phyloP scores from a whole-genome alignment of 2,888 invertebrate species.

The Troides helena region DNA sequence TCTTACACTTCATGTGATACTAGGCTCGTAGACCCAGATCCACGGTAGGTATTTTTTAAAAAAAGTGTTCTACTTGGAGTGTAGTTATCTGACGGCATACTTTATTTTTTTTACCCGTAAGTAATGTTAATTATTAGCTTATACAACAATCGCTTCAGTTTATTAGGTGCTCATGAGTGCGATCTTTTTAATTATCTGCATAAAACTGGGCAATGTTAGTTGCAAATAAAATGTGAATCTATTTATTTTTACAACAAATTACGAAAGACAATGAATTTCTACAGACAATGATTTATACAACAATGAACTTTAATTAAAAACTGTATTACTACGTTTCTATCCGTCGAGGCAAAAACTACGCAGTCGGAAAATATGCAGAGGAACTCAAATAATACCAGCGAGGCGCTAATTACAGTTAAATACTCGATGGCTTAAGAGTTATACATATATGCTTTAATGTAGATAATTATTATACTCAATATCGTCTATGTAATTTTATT shows the following conservation, averaged over 20 bases:
- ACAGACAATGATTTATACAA: slow-evolving; percentile 8
- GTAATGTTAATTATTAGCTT: no score
- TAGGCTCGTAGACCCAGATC: no score
- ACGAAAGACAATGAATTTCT: neutral
- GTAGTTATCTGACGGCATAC: no score
- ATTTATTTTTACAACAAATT: neutral
- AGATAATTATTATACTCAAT: neutral
- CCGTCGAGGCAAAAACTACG: slow-evolving; percentile 16
- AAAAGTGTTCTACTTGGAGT: no score
- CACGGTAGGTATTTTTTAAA: no score
- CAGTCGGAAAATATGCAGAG: slow-evolving; percentile 19
- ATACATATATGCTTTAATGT: neutral
- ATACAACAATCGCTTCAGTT: no score
- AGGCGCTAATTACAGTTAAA: slow-evolving; percentile 14
- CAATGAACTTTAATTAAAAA: slow-evolving; percentile 21
- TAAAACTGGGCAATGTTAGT: neutral
- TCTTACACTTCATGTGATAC: no score
- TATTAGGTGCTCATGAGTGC: no score
- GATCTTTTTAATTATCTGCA: no score
- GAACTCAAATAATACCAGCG: slow-evolving; percentile 18
- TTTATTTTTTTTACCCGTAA: no score
- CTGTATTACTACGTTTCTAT: slow-evolving; percentile 15
- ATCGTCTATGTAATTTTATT: neutral
- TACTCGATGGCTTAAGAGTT: slow-evolving; percentile 2
- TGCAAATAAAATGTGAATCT: neutral